phyloP scores from a whole-genome alignment of 2,113 vertebrate genomes.

The Stomatorhinus ivindoensis region DNA sequence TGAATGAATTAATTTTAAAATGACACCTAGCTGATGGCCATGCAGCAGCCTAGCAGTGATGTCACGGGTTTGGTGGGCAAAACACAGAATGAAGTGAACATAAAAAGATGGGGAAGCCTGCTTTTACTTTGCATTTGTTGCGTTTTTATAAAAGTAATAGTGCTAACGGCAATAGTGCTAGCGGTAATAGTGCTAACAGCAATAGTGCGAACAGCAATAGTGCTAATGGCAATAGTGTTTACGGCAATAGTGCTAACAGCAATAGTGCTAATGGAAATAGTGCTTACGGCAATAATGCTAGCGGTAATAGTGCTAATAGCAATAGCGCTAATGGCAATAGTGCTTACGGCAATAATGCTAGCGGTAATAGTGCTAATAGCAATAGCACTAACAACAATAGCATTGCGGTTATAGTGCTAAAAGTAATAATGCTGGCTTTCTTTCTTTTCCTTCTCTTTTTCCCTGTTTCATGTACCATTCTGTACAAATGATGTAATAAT shows the following conservation, averaged over 20 bases:
- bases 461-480: not conserved
- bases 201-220: too few species aligned
- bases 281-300: too few species aligned
- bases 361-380: too few species aligned
- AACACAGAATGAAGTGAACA: not conserved
- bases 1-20: not conserved
- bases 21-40: not conserved
- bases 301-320: accelerated
- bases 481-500: not conserved
- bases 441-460: not conserved
- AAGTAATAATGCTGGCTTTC: not conserved
- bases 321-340: too few species aligned
- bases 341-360: too few species aligned
- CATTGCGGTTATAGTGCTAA: not conserved
- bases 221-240: too few species aligned
- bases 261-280: too few species aligned
- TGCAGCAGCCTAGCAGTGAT: not conserved
- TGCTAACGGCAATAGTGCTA: not conserved
- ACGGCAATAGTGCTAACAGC: too few species aligned
- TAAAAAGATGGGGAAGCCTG: not conserved
- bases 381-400: too few species aligned
- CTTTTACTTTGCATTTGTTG: not conserved
- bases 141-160: not conserved
- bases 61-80: not conserved
- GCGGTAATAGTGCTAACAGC: too few species aligned